Percentiles rank a stretch among this genome's conserved stretches.
Evolutionary conservation across 37 sponge, comb jelly and placozoan genomes (phyloP).

Genomic region (Ephydatia muelleri): DNA sequence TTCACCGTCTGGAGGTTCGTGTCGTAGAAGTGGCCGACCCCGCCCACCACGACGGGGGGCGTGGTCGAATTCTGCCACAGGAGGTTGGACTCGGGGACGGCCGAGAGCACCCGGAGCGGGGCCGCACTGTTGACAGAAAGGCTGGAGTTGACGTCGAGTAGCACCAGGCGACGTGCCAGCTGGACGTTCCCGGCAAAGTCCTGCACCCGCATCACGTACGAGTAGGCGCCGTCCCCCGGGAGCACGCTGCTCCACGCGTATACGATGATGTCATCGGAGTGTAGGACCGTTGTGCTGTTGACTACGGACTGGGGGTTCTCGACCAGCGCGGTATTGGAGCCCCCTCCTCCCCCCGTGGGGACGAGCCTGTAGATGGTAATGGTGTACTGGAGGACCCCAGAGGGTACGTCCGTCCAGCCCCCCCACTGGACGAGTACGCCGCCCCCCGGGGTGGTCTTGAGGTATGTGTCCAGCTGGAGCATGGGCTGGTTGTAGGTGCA

Average conservation of each 20-base stretch:
- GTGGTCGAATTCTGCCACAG: slow-evolving; percentile 68
- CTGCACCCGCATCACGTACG: slow-evolving; percentile 40
- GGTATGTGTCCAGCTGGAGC: background rate
- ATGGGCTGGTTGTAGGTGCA: slow-evolving; percentile 6
- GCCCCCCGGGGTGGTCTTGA: slow-evolving; percentile 2
- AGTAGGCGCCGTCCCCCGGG: slow-evolving; percentile 59
- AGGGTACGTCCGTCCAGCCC: slow-evolving; percentile 67
- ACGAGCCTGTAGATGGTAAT: slow-evolving; percentile 40
- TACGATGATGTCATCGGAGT: background rate
- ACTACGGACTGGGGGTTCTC: background rate
- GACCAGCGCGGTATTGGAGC: background rate
- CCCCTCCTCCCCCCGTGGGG: slow-evolving; percentile 18
- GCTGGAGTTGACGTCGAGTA: slow-evolving; percentile 56
- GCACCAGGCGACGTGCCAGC: slow-evolving; percentile 41
- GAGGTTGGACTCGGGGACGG: slow-evolving; percentile 40
- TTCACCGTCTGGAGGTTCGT: slow-evolving; percentile 43
- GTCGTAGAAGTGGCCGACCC: slow-evolving; percentile 81
- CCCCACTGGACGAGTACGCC: slow-evolving; percentile 56
- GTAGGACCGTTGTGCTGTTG: background rate
- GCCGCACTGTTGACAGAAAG: slow-evolving; percentile 30
- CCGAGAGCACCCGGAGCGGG: slow-evolving; percentile 51
- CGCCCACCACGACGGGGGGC: slow-evolving; percentile 32
- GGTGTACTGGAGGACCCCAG: slow-evolving; percentile 40
- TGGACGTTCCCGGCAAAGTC: slow-evolving; percentile 71
- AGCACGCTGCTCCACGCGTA: slow-evolving; percentile 11